phyloP scores from a whole-genome alignment of 2,113 vertebrate species.

The Epinephelus cyanopodus region DNA sequence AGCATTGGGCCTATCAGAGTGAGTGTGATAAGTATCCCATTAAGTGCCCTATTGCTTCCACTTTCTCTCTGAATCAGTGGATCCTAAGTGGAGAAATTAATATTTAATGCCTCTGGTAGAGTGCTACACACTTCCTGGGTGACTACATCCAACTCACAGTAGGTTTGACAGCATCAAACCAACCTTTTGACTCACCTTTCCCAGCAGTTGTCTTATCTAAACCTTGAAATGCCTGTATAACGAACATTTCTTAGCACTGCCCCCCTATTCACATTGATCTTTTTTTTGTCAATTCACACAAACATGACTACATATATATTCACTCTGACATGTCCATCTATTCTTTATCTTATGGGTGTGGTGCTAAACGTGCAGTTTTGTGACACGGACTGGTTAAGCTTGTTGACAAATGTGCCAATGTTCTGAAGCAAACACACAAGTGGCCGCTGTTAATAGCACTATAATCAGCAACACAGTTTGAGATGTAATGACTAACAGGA shows the following conservation, averaged over 20 bases:
- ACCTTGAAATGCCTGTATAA: neutral
- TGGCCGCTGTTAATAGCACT: neutral
- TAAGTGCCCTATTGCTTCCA: constrained; percentile 67
- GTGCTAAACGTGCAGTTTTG: constrained; percentile 13
- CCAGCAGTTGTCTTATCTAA: constrained; percentile 29
- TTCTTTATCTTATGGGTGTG: constrained; percentile 13
- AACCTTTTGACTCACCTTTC: constrained; percentile 26
- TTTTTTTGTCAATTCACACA: neutral
- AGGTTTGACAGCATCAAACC: constrained; percentile 37
- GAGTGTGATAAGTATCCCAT: constrained; percentile 72
- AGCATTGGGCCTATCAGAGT: constrained; percentile 49
- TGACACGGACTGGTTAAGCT: neutral
- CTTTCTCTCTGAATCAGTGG: constrained; percentile 66
- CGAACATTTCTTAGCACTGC: neutral
- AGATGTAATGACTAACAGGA: constrained; percentile 2
- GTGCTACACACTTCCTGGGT: constrained; percentile 59
- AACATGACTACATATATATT: neutral
- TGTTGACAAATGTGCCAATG: neutral
- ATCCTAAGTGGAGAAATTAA: constrained; percentile 70
- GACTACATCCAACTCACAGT: constrained; percentile 54
- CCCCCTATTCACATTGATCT: neutral
- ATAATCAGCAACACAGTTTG: constrained; percentile 21
- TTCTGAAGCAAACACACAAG: constrained; percentile 7
- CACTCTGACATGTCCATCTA: neutral
- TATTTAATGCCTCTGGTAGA: constrained; percentile 67